Percentiles rank a stretch among this genome's conserved stretches.
phyloP scores from a whole-genome alignment of 1,140 invertebrate species.

The Heliconius hewitsoni region DNA sequence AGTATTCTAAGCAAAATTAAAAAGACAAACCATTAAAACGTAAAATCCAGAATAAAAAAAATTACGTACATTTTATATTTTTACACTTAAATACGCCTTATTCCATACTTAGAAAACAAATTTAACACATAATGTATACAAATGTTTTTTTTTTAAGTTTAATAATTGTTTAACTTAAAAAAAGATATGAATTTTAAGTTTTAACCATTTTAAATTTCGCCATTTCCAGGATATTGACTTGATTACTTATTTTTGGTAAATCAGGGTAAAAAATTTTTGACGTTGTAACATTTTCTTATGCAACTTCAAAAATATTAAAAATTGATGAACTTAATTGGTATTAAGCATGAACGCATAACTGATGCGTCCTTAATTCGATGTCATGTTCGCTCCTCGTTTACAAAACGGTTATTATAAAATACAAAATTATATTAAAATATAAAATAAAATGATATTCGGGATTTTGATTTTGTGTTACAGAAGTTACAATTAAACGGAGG shows the following conservation, averaged over 20 bases:
- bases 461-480: not conserved
- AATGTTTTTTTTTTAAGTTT: too few relatives aligned
- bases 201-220: too few relatives aligned
- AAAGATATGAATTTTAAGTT: too few relatives aligned
- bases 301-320: not conserved
- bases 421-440: not conserved
- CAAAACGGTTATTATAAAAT: slow-evolving; percentile 11
- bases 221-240: too few relatives aligned
- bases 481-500: not conserved
- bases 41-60: too few relatives aligned
- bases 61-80: too few relatives aligned
- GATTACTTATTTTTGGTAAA: not conserved
- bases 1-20: too few relatives aligned
- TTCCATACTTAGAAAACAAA: too few relatives aligned
- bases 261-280: not conserved
- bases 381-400: slow-evolving; percentile 12
- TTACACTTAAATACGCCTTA: too few relatives aligned
- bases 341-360: slow-evolving; percentile 2
- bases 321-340: slow-evolving; percentile 14
- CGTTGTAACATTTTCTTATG: not conserved
- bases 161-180: too few relatives aligned
- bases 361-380: slow-evolving; percentile 33
- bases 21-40: too few relatives aligned
- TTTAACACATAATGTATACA: too few relatives aligned
- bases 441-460: not conserved